Evolutionary conservation across 2,888 invertebrate species (phyloP).

Genomic region (Leptinotarsa rubiginosa): DNA sequence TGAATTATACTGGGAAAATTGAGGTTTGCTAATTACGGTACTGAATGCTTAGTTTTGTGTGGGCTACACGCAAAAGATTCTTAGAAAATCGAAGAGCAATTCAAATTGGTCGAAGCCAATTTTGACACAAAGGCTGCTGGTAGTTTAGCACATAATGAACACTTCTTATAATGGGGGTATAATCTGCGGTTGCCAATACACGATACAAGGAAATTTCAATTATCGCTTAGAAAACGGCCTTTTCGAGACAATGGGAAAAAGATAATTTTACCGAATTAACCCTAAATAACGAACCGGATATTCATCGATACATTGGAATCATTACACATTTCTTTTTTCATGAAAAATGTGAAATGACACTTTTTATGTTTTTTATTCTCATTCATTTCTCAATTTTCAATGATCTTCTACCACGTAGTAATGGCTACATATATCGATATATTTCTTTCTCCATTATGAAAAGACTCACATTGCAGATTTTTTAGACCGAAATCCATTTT

Average conservation of each 20-base stretch:
- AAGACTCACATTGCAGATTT: no score
- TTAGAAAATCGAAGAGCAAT: constrained; percentile 6
- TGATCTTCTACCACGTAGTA: no score
- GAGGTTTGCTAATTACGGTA: constrained; percentile 20
- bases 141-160: constrained; percentile 35
- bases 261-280: not conserved
- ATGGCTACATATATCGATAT: no score
- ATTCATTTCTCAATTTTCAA: no score
- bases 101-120: constrained; percentile 4
- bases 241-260: not conserved
- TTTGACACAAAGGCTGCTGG: constrained; percentile 30
- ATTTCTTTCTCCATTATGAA: no score
- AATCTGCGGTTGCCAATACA: constrained; percentile 33
- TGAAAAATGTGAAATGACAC: no score
- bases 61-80: constrained; percentile 17
- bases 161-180: constrained; percentile 26
- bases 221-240: not conserved
- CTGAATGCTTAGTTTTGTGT: constrained; percentile 34
- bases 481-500: no score
- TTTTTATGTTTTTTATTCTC: no score
- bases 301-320: no score
- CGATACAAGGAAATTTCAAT: constrained; percentile 20
- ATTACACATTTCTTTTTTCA: no score
- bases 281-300: not conserved
- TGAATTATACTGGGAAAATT: constrained; percentile 21